Percentiles rank a stretch among this genome's conserved stretches.
These are phyloP conservation scores for Garra rufa DNA, from an alignment of 2,113 vertebrate genomes.

Conservation along the genomic window DNA sequence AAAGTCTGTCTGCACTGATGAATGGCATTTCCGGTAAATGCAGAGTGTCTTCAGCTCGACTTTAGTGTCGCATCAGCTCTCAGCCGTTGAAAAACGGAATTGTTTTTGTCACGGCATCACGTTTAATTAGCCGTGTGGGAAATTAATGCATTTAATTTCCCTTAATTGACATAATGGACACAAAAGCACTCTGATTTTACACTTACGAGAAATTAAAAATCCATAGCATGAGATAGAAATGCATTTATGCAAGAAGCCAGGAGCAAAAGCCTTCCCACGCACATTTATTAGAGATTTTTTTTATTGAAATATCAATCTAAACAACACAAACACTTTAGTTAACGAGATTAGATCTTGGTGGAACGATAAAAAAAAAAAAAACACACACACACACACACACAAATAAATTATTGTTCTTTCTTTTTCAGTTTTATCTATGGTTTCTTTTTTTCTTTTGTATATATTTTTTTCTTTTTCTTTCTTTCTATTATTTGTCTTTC, in stretches of 20 bases:
- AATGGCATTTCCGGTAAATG: neutral
- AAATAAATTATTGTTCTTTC: no score
- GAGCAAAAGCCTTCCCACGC: neutral
- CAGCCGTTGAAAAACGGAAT: neutral
- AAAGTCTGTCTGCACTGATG: neutral
- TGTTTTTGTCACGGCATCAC: neutral
- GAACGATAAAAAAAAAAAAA: neutral
- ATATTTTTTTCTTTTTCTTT: no score
- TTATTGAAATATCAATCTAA: neutral
- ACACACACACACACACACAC: neutral
- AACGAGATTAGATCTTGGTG: neutral
- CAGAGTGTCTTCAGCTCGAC: neutral
- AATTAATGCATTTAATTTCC: neutral
- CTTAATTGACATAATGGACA: neutral
- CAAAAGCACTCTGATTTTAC: neutral
- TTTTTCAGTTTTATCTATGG: no score
- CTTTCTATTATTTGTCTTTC: no score
- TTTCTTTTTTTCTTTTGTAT: no score
- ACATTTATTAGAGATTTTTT: neutral
- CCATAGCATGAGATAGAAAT: neutral
- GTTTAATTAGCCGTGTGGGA: neutral
- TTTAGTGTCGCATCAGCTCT: neutral
- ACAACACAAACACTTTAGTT: neutral
- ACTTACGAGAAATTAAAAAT: neutral
- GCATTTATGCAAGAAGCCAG: neutral